phyloP scores from a whole-genome alignment of 2,113 vertebrate genomes.

The Gadus chalcogrammus region DNA sequence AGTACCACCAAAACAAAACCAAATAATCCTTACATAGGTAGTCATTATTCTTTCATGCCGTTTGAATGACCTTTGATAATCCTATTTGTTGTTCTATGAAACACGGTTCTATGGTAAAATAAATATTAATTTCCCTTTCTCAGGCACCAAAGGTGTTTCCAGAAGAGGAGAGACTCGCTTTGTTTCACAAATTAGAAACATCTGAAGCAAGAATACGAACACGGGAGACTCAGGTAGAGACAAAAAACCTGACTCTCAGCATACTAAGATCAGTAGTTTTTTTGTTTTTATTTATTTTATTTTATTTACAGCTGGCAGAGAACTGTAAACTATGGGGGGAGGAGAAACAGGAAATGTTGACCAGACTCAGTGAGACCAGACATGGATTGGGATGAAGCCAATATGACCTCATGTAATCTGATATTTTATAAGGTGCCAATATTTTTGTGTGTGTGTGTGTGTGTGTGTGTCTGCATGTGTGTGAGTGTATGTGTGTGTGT shows the following conservation, averaged over 20 bases:
- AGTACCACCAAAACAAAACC: too few species aligned
- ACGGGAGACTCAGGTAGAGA: conserved; percentile 78
- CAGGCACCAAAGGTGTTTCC: conserved; percentile 53
- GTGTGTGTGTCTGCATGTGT: too few species aligned
- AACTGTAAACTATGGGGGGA: conserved; percentile 76
- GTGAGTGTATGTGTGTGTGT: too few species aligned
- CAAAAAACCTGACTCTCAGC: background rate
- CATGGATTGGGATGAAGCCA: conserved; percentile 58
- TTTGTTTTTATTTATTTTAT: background rate
- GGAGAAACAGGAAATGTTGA: conserved; percentile 81
- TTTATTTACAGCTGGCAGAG: conserved; percentile 71
- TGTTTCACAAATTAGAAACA: conserved; percentile 76
- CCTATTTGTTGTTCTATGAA: background rate
- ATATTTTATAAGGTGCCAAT: background rate
- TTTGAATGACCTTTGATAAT: too few species aligned
- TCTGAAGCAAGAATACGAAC: conserved; percentile 68
- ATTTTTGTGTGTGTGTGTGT: too few species aligned
- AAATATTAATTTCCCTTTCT: background rate
- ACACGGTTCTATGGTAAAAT: background rate
- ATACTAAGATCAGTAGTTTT: too few species aligned
- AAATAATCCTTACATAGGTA: too few species aligned
- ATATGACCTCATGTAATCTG: too few species aligned
- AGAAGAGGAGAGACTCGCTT: conserved; percentile 67
- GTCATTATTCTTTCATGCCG: too few species aligned
- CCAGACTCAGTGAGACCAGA: conserved; percentile 67